These are phyloP conservation scores for Anneissia japonica DNA, from an alignment of 35 echinoderm and acorn worm genomes.

Conservation along the genomic window DNA sequence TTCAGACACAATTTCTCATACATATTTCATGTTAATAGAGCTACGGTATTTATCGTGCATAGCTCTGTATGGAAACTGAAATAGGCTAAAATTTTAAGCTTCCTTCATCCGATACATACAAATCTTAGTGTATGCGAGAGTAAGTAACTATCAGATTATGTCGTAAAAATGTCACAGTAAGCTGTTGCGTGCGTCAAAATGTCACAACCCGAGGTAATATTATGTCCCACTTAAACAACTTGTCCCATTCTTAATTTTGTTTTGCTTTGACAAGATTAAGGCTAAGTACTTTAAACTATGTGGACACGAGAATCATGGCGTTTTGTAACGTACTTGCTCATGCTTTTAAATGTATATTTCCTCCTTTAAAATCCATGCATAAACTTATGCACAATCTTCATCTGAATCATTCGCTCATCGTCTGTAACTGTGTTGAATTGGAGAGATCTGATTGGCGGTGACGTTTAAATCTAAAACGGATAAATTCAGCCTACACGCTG, in stretches of 20 bases:
- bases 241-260: not conserved
- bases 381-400: not conserved
- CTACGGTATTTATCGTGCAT: no score
- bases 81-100: not conserved
- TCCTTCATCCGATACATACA: not conserved
- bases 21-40: not conserved
- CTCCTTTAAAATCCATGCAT: not conserved
- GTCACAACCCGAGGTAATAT: not conserved
- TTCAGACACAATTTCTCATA: no score
- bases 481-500: not conserved
- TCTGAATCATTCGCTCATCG: not conserved
- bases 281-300: not conserved
- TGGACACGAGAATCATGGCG: not conserved
- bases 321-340: not conserved
- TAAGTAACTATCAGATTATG: not conserved
- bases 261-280: not conserved
- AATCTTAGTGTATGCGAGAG: not conserved
- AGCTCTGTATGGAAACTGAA: not conserved
- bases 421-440: not conserved
- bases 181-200: not conserved
- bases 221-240: not conserved
- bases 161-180: not conserved
- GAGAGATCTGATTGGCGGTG: not conserved
- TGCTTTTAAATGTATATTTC: not conserved
- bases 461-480: not conserved